Conservation (phyloP, 2,888 invertebrate species). For the Agrotis clavis region DNA sequence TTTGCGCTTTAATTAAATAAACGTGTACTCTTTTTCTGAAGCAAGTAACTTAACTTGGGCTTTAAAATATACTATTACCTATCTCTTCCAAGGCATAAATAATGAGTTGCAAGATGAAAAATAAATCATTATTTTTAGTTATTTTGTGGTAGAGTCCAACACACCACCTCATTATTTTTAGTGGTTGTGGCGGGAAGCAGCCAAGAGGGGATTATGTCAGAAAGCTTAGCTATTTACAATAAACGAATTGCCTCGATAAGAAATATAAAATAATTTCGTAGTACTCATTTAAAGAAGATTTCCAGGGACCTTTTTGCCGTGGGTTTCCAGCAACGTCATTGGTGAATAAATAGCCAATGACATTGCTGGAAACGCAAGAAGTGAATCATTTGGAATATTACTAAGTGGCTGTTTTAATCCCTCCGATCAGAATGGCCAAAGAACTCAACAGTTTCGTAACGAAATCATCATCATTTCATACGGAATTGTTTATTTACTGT, state of each 20-base stretch:
- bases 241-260: neutral
- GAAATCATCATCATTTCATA: neutral
- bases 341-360: too few relatives aligned
- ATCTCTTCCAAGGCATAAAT: slow-evolving; percentile 11
- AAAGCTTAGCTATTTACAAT: slow-evolving; percentile 4
- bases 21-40: slow-evolving; percentile 16
- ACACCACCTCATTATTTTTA: slow-evolving; percentile 12
- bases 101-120: slow-evolving; percentile 32
- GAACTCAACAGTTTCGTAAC: neutral
- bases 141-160: slow-evolving; percentile 5
- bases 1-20: slow-evolving; percentile 34
- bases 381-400: too few relatives aligned
- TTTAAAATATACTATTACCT: slow-evolving; percentile 12
- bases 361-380: too few relatives aligned
- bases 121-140: slow-evolving; percentile 17
- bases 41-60: slow-evolving; percentile 13
- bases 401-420: too few relatives aligned
- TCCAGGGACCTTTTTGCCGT: neutral
- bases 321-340: too few relatives aligned
- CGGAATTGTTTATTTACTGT: slow-evolving; percentile 32
- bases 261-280: neutral
- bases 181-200: neutral
- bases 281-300: neutral
- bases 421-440: neutral
- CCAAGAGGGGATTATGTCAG: slow-evolving; percentile 1